Base-by-base conservation (phyloP, 2,888 invertebrate genomes). In the Aspidiotus destructor region DNA sequence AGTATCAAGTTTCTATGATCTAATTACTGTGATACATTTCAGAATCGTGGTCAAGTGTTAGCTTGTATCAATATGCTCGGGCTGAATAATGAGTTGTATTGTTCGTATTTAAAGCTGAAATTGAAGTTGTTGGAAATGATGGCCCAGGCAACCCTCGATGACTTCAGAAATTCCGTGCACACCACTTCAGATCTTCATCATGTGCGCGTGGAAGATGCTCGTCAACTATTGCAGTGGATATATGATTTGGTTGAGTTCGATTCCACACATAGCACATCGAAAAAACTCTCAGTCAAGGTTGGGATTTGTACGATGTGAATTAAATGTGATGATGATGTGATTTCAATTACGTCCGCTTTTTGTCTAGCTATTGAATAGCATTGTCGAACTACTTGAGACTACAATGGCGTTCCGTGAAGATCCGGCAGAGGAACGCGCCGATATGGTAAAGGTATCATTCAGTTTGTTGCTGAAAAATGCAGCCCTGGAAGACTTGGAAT, bases 21-120 rank as follows among this genome's bases (percentile, higher is more conserved):
- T 6, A 48, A 48, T n/a, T 48, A 13, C 48, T 6, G 48, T 13
- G 2, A 57, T 15, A 28, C 7, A 48, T 71, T 70, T 67, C 71
- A 80, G 79, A 82, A 82, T 73, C 78, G 84, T 52, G 83, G 83
- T 9, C 82, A 84, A 75, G 83, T 85, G 1, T 77, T 84, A 73
- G 81, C 83, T 9, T 83, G 83, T 73, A 80, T 85, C 42, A 83
- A 83, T 76, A 76, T 82, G 53, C 75, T 84, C 53, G 81, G 80
- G 8, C 75, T 83, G 62, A 81, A 81, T 71, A 82, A 84, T 74
- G 80, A 81, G 72, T 75, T 85, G 40, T 79, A 83, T 57, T 78
- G 80, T 58, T 81, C 83, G 1, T 80, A 81, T 74, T 76, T 81
- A 42, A 81, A 82, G 68, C 73, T 84, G 69, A 80, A 83, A 71